Evolutionary conservation across 2,888 invertebrate species (phyloP).

Genomic region (Xestoiulus laeticollis): DNA sequence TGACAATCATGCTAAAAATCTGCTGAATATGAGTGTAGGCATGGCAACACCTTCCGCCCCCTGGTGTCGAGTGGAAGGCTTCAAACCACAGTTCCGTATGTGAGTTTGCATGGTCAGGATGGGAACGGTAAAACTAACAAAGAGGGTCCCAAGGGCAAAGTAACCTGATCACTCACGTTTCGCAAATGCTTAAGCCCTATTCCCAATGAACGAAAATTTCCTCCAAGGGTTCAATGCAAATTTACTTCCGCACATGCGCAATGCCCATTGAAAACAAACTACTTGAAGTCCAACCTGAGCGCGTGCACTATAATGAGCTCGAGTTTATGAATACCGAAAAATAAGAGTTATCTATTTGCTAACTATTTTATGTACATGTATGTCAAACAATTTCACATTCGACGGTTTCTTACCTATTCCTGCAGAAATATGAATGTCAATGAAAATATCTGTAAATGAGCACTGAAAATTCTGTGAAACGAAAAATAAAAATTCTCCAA

Average conservation of each 20-base stretch:
- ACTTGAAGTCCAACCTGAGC: background rate
- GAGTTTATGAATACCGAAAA: too few species aligned
- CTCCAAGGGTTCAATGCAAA: background rate
- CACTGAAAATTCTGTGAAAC: too few species aligned
- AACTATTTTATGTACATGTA: too few species aligned
- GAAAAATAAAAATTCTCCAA: too few species aligned
- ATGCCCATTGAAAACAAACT: background rate
- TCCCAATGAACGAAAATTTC: background rate
- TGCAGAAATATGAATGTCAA: too few species aligned
- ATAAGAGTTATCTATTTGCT: too few species aligned
- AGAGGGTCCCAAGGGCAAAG: conserved; percentile 17
- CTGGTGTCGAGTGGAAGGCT: background rate
- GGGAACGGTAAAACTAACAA: background rate
- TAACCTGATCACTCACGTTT: background rate
- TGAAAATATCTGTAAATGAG: too few species aligned
- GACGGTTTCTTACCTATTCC: too few species aligned
- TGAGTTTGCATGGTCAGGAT: background rate
- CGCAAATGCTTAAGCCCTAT: background rate
- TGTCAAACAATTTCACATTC: too few species aligned
- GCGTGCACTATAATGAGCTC: too few species aligned
- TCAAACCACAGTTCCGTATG: background rate
- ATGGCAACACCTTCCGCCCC: background rate
- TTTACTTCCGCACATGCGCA: background rate
- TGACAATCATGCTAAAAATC: too few species aligned
- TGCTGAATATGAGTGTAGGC: background rate